Evolutionary conservation across 2,888 invertebrate species (phyloP).

Genomic region (Aporophyla lueneburgensis): DNA sequence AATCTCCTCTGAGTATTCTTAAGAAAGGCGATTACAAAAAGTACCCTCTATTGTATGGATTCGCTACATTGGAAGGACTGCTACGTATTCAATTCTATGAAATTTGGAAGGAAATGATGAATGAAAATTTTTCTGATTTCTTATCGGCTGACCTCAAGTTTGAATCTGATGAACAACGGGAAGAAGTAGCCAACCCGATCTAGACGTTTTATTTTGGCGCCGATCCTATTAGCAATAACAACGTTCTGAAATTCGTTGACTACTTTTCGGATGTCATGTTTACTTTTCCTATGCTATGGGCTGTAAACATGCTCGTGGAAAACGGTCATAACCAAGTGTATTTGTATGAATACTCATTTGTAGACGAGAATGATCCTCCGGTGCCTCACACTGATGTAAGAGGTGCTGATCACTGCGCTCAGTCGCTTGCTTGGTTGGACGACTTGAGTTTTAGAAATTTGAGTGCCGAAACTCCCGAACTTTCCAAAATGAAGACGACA

Average conservation of each 20-base stretch:
- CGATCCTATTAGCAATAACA: conserved; percentile 67
- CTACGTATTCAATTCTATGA: no score
- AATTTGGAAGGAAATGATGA: no score
- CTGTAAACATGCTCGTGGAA: conserved; percentile 69
- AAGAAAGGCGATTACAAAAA: no score
- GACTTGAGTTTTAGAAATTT: conserved; percentile 8
- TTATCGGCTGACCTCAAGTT: no score
- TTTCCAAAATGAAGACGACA: conserved; percentile 34
- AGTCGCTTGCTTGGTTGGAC: conserved; percentile 68
- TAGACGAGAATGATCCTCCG: conserved; percentile 65
- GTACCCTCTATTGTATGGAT: no score
- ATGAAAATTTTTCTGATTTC: no score
- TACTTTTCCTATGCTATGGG: conserved; percentile 68
- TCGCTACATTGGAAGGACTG: no score
- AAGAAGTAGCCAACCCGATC: no score
- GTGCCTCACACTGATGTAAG: conserved; percentile 68
- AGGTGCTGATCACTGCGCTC: conserved; percentile 73
- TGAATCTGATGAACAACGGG: no score
- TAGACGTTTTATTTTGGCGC: conserved; percentile 75
- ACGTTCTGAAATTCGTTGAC: conserved; percentile 71
- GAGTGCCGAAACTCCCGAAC: conserved; percentile 13
- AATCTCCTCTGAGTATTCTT: no score
- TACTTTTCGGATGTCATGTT: conserved; percentile 81
- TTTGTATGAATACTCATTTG: conserved; percentile 77
- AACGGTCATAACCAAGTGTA: conserved; percentile 76